Evolutionary conservation across 2,113 vertebrate genomes (phyloP).

Genomic region (Notiomystis cincta): DNA sequence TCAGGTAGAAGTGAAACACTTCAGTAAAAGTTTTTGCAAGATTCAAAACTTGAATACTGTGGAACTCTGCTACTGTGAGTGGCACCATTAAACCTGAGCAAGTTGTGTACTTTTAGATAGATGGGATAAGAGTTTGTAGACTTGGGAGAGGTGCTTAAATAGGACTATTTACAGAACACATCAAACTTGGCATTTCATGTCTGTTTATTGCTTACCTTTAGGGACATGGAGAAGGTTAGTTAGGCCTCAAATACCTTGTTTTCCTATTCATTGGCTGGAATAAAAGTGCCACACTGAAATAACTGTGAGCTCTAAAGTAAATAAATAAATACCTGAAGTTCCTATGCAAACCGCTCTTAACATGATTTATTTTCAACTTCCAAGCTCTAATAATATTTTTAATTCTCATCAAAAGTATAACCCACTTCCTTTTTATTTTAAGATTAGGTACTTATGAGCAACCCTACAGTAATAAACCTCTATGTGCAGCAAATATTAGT

Average conservation of each 20-base stretch:
- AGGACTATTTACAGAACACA: neutral
- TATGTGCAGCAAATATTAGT: neutral
- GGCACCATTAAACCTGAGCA: neutral
- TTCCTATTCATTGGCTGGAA: neutral
- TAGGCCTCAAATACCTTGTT: neutral
- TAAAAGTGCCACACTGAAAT: neutral
- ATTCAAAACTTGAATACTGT: neutral
- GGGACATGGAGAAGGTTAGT: neutral
- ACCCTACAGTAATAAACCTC: neutral
- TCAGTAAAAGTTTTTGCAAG: neutral
- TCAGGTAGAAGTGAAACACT: neutral
- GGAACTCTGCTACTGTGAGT: neutral
- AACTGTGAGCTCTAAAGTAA: neutral
- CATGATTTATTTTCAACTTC: neutral
- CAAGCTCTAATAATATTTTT: neutral
- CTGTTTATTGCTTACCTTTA: neutral
- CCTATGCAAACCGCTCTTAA: neutral
- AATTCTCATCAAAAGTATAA: neutral
- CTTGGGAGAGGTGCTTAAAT: neutral
- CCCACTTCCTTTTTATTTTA: neutral
- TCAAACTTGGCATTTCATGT: neutral
- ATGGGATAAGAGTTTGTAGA: neutral
- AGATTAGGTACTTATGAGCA: neutral
- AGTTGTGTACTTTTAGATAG: neutral
- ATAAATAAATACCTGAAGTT: neutral